Percentiles rank a stretch among this genome's conserved stretches.
phyloP scores from a whole-genome alignment of 2,797 vertebrate genomes.

The Sebastes dallii region DNA sequence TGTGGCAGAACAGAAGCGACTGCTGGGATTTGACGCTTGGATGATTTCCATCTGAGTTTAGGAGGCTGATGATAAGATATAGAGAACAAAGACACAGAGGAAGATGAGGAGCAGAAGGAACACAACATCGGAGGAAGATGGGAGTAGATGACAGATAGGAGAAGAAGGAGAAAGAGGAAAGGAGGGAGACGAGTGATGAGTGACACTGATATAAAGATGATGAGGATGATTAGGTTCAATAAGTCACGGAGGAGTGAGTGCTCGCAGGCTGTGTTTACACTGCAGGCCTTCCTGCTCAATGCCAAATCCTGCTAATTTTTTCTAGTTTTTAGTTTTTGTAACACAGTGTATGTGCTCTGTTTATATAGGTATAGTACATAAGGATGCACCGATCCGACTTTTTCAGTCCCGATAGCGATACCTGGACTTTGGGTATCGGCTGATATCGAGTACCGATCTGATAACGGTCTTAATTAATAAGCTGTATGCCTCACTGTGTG shows the following conservation, averaged over 20 bases:
- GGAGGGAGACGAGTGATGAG: not conserved
- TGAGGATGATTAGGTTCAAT: not conserved
- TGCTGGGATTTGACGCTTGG: constrained; percentile 34
- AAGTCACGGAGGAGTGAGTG: not conserved
- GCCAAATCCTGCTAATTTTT: not conserved
- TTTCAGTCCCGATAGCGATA: no score
- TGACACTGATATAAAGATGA: constrained; percentile 2
- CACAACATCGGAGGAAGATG: not conserved
- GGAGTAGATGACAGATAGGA: not conserved
- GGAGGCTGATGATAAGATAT: not conserved
- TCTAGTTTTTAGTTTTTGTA: not conserved
- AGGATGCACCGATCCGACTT: no score
- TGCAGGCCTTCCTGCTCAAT: not conserved
- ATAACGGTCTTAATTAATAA: no score
- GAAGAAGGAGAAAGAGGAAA: not conserved
- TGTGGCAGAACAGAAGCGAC: constrained; percentile 19
- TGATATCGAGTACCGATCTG: no score
- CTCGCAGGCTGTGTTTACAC: not conserved
- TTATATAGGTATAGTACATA: not conserved
- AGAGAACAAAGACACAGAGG: not conserved
- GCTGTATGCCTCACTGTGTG: no score
- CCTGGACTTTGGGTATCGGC: no score
- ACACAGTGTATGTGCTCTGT: not conserved
- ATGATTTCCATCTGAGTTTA: constrained; percentile 34
- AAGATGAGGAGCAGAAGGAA: not conserved